A percentile compares a stretch with the other conserved stretches of the same genome.
These are phyloP conservation scores for Augochlora pura DNA, from an alignment of 1,140 invertebrate species.

Conservation along the genomic window DNA sequence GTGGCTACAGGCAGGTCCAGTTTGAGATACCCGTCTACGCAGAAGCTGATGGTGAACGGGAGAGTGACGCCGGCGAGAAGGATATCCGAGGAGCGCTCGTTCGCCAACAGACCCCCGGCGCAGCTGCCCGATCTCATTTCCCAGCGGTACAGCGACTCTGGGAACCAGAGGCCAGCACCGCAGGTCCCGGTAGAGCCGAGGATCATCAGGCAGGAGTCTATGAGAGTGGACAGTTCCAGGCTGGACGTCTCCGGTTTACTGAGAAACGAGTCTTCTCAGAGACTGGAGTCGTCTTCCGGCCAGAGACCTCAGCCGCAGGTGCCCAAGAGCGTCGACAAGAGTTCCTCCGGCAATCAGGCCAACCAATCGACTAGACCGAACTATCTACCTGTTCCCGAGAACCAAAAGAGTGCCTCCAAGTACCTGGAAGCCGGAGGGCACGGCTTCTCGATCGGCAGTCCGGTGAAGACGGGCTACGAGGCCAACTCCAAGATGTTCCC, in stretches of 20 bases:
- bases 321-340: conserved; percentile 61
- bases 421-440: conserved; percentile 53
- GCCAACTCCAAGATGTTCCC: conserved; percentile 67
- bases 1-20: conserved; percentile 74
- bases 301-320: conserved; percentile 77
- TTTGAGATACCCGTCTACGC: conserved; percentile 75
- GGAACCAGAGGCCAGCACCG: conserved; percentile 69
- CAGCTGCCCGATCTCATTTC: conserved; percentile 73
- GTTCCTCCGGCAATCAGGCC: conserved; percentile 13
- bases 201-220: conserved; percentile 73
- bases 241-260: conserved; percentile 63
- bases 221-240: conserved; percentile 67
- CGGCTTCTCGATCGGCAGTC: conserved; percentile 57
- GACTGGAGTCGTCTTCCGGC: conserved; percentile 65
- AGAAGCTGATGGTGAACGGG: conserved; percentile 80
- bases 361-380: conserved; percentile 58
- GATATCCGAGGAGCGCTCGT: conserved; percentile 63
- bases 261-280: conserved; percentile 57
- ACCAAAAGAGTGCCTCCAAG: conserved; percentile 50
- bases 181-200: conserved; percentile 72
- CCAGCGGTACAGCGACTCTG: conserved; percentile 72
- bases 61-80: conserved; percentile 74
- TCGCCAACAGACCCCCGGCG: conserved; percentile 62
- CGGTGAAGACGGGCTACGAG: conserved; percentile 69
- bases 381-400: conserved; percentile 55